Evolutionary conservation across 2,797 vertebrate genomes (phyloP).

Genomic region (Adelosebastes latens): DNA sequence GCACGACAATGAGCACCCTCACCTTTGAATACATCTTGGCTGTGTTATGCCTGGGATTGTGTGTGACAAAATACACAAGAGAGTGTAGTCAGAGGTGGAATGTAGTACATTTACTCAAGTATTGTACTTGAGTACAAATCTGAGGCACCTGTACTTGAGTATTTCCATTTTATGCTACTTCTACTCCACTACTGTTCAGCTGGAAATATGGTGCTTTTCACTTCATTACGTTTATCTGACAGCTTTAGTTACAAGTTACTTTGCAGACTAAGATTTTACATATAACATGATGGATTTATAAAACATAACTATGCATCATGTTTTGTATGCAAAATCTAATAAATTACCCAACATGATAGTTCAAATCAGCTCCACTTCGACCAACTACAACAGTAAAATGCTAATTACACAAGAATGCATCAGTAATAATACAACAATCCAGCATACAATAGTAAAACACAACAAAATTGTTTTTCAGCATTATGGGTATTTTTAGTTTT

Average conservation of each 20-base stretch:
- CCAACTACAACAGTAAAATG: neutral
- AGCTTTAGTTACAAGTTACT: too few relatives aligned
- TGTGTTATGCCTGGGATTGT: fast-evolving
- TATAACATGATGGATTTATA: too few relatives aligned
- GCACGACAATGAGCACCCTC: fast-evolving
- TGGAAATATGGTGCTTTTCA: neutral
- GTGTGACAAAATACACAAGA: neutral
- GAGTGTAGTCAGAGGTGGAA: neutral
- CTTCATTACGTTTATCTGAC: too few relatives aligned
- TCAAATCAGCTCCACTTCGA: neutral
- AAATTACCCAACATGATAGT: neutral
- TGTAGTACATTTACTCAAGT: neutral
- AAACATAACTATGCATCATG: too few relatives aligned
- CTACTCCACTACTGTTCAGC: neutral
- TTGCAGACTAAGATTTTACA: too few relatives aligned
- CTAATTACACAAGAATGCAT: neutral
- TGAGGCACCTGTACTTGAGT: neutral
- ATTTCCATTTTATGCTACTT: neutral
- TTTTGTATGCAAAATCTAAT: too few relatives aligned
- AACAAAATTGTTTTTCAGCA: neutral
- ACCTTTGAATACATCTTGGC: neutral
- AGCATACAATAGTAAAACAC: neutral
- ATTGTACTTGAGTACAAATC: neutral
- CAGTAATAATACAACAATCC: neutral
- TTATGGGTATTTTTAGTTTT: neutral